Evolutionary conservation across 2,888 invertebrate genomes (phyloP).

Genomic region (Dryobota labecula): DNA sequence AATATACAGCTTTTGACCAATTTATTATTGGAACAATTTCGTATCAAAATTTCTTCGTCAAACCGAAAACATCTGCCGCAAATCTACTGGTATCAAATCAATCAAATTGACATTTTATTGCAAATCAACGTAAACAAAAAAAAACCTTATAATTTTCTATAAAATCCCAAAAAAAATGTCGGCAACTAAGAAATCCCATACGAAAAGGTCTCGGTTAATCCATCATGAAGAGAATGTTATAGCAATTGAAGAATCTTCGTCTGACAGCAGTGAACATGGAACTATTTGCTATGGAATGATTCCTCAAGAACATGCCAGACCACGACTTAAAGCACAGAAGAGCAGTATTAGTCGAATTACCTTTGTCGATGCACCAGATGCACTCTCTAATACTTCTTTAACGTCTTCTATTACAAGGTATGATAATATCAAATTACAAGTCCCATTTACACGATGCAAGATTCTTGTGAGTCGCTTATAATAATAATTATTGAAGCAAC

Average conservation of each 20-base stretch:
- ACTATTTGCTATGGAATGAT: constrained; percentile 20
- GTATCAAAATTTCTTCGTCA: constrained; percentile 1
- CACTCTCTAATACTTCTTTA: constrained; percentile 59
- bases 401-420: constrained; percentile 69
- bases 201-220: neutral
- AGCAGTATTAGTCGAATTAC: neutral
- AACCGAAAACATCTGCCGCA: constrained; percentile 29
- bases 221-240: neutral
- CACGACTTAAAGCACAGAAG: constrained; percentile 18
- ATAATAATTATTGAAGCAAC: neutral
- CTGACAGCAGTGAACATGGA: constrained; percentile 35
- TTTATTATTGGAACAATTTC: neutral
- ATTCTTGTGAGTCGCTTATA: neutral
- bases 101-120: constrained; percentile 37
- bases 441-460: neutral
- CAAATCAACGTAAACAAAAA: constrained; percentile 26
- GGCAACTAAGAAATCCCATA: neutral
- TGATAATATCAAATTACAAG: neutral
- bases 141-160: neutral
- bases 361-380: neutral
- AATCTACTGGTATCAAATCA: neutral
- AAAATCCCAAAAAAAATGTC: constrained; percentile 20
- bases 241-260: constrained; percentile 36
- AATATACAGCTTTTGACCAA: neutral
- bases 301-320: constrained; percentile 65